Percentiles rank a stretch among this genome's conserved stretches.
Conservation (phyloP, 2,888 invertebrate species). For the Pristionchus fissidentatus region DNA sequence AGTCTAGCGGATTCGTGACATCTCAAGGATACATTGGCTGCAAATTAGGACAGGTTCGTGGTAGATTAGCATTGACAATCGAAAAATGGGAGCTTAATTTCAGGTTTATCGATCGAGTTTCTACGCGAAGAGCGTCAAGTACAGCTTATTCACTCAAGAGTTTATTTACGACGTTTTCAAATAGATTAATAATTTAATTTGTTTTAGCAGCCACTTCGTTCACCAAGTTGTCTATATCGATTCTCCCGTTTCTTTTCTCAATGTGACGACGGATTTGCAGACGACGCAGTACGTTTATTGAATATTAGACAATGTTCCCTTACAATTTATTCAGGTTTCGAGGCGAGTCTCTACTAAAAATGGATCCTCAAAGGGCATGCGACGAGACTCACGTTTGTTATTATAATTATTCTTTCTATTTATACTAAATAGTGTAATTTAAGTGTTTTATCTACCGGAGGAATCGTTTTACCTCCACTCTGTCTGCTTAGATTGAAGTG, state of each 20-base stretch:
- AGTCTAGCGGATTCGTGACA: background rate
- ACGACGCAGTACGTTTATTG: background rate
- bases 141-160: background rate
- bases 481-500: background rate
- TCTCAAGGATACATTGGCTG: constrained; percentile 23
- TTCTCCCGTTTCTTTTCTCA: background rate
- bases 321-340: background rate
- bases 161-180: background rate
- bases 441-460: no score
- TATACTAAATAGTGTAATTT: no score
- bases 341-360: background rate
- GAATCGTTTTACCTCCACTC: no score
- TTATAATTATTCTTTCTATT: no score
- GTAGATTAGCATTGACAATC: background rate
- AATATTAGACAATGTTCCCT: background rate
- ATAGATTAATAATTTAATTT: background rate
- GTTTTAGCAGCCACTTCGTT: background rate
- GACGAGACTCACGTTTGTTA: background rate
- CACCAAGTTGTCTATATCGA: background rate
- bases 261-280: background rate
- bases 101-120: constrained; percentile 3
- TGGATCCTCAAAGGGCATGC: background rate
- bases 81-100: background rate
- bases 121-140: background rate
- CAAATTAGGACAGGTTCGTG: background rate